These are phyloP conservation scores for Leuctra nigra DNA, from an alignment of 2,888 invertebrate species.

Conservation along the genomic window DNA sequence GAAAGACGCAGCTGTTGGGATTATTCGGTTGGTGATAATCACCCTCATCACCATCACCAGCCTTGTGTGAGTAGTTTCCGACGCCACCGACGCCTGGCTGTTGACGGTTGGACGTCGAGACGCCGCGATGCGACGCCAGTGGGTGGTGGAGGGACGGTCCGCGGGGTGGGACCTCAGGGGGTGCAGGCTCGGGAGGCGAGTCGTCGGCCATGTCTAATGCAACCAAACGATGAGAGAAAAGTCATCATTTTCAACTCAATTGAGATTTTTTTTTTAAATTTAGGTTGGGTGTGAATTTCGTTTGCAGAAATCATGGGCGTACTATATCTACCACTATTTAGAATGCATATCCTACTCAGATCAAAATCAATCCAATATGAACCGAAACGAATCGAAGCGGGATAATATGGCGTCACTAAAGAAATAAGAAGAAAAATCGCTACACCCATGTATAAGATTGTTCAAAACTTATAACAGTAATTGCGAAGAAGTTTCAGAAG, in stretches of 20 bases:
- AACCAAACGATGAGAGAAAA: too few relatives aligned
- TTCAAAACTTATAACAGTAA: too few relatives aligned
- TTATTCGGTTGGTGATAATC: conserved; percentile 12
- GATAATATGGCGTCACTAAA: too few relatives aligned
- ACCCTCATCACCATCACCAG: conserved; percentile 19
- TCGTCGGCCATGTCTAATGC: conserved; percentile 55
- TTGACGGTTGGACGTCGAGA: neutral
- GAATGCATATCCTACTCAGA: neutral
- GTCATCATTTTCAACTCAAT: too few relatives aligned
- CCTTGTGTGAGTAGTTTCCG: conserved; percentile 18
- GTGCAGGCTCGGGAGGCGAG: conserved; percentile 78
- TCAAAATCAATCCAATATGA: too few relatives aligned
- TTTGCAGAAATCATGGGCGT: too few relatives aligned
- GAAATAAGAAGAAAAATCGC: too few relatives aligned
- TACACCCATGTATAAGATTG: too few relatives aligned
- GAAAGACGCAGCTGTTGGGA: conserved; percentile 24
- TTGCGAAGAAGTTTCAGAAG: too few relatives aligned
- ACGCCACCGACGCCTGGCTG: too few relatives aligned
- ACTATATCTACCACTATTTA: neutral
- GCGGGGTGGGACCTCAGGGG: conserved; percentile 79
- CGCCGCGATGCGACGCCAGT: conserved; percentile 19
- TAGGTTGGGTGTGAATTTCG: neutral
- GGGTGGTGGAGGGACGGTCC: conserved; percentile 65
- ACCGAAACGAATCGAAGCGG: too few relatives aligned
- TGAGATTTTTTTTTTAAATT: neutral